Evolutionary conservation across 2,113 vertebrate species (phyloP), one percentile per base, ranked within the genome.

Genomic region (Xiphophorus hellerii): DNA sequence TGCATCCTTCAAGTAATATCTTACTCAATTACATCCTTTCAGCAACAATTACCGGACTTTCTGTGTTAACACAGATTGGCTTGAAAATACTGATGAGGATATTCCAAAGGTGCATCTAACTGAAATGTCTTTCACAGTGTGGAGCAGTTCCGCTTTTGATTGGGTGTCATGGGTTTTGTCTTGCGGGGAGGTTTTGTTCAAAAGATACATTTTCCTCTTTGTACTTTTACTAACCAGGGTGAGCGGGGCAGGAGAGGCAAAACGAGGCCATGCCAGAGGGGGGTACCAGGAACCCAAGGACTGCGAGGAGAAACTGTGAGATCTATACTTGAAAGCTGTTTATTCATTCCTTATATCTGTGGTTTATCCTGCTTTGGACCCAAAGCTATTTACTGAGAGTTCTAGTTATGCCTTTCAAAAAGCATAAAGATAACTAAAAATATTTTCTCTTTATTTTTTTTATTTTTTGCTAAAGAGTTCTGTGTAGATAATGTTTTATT

Each of bases 201-300:
- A 15, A 60, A 67, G 3, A 28, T 58, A 10, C 69, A 11, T 74
- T 70, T 72, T n/a, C 33, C 25, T 76, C 64, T 79, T 20, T 30
- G 9, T 9, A 31, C 69, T 78, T 79, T 63, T 62, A 27, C 37
- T 66, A 28, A 37, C 79, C 80, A 97, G 96, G 96, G 96, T 2
- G 93, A 93, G 5, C 90, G 85, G 64, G 96, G 96, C 12, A 94
- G 78, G 71, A 94, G 94, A 87, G 96, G 96, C 28, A 92, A 90
- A 87, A 58, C 87, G 0, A 94, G 93, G 64, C 90, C 87, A 0
- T 96, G 96, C 86, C 89, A 91, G 73, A 92, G 62, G 66, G 96
- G 95, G 0, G 4, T 75, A 0, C 88, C 94, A 0, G 96, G 96
- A 22, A 62, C 30, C 14, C 86, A 95, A 0, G 96, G 96, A 37